Evolutionary conservation across 1,140 invertebrate genomes (phyloP), one percentile per base, ranked within the genome.

Genomic region (Akabosia matsudoensis): DNA sequence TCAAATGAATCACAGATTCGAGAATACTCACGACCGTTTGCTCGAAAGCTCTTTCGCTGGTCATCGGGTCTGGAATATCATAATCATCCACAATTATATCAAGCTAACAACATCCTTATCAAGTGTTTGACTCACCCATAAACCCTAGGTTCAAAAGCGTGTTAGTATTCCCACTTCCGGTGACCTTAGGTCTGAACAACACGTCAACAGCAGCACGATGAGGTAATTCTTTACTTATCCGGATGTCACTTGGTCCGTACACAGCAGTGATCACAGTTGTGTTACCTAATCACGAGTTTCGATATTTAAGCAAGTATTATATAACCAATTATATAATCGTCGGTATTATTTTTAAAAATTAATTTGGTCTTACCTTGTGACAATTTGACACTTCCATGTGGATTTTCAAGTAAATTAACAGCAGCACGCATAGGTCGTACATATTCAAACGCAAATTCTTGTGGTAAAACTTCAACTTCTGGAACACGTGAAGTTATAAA

Each of bases 171-270:
- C 61, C 61, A 31, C 26, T 67, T 7, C 61, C 80, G 33, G 80
- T 81, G 22, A 81, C 71, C 70, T 81, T 81, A 1, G 80, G 76
- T 45, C 78, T 72, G 72, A 64, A 81, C 1, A 81, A 26, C 0
- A 81, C 75, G 70, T 81, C 80, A 31, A 79, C 77, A 18, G 77
- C 78, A 7, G 71, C 78, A 24, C 80, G 70, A 33, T 81, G 78
- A 0, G 80, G 78, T 1, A 81, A 45, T 76, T 81, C 80, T 33
- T 81, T 81, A 0, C 76, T 54, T 64, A 81, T 78, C 30, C 80
- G 22, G 3, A 79, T 72, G 30, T 81, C 80, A 30, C 61, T 75
- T 3, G 80, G 80, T 2, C 78, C 80, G 34, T 77, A 81, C 4
- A 78, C 71, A 30, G 78, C 78, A 33, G 45, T 45, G 3, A 81